Evolutionary conservation across 2,797 vertebrate genomes (phyloP), one percentile per base, ranked within the genome.

Genomic region (Coregonus suidteri): DNA sequence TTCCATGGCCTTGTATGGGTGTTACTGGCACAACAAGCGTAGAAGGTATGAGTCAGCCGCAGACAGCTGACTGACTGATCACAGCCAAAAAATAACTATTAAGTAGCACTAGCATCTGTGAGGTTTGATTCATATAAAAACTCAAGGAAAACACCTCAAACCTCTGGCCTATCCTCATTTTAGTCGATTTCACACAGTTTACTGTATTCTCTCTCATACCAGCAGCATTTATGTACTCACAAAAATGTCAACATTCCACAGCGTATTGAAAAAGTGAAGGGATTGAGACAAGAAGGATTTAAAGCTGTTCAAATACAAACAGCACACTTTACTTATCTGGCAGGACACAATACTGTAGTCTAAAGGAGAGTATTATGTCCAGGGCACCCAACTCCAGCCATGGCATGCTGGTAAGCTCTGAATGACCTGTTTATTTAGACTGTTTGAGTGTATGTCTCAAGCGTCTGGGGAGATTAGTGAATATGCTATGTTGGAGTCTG

Each of bases 351-450:
- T 75, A 83, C 77, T 6, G 75, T 74, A 85, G 67, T 54, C 78
- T 89, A 82, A 86, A 82, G 84, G 83, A 7, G 47, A 77, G 80
- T 77, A 31, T 82, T 81, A 75, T 81, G 85, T 75, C 9, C 82
- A 84, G 76, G 47, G 75, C n/a, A 75, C 25, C 73, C 16, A 67
- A 81, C 80, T 82, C 78, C 75, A 1, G 30, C 54, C 52, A 56
- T 54, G 86, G 75, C 82, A 16, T 77, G 67, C 84, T 73, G 88
- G 34, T 75, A 74, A 87, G 81, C 83, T 41, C 73, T 78, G 56
- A 81, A 87, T 89, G 88, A 90, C 87, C 91, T 90, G 89, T 92
- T 92, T 91, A 90, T 94, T 92, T 94, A 86, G 87, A 89, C 82
- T 86, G 70, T 77, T 78, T 71, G 77, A 81, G 88, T 80, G 66